A percentile compares a stretch with the other conserved stretches of the same genome.
Evolutionary conservation across 2,113 vertebrate species (phyloP).

Genomic region (Nicator chloris): DNA sequence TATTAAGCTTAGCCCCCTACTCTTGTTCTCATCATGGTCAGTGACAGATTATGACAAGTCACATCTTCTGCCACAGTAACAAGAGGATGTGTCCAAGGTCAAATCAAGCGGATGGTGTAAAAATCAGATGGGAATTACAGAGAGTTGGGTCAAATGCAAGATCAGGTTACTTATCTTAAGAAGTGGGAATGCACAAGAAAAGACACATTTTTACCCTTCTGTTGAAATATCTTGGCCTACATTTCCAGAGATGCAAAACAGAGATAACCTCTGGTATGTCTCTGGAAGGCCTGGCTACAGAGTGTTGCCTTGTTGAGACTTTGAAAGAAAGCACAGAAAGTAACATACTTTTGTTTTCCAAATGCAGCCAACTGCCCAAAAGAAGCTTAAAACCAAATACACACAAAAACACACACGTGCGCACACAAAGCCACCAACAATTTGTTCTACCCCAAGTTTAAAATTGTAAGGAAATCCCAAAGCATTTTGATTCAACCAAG

Average conservation of each 20-base stretch:
- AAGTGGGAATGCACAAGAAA: not conserved
- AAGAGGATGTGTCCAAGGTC: not conserved
- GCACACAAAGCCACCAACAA: not conserved
- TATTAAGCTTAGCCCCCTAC: not conserved
- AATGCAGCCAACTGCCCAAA: not conserved
- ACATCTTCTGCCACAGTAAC: not conserved
- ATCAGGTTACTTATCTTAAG: not conserved
- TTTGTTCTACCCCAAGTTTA: not conserved
- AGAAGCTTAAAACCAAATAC: not conserved
- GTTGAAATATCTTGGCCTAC: not conserved
- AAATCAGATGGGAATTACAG: not conserved
- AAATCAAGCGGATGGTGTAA: not conserved
- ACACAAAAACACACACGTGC: accelerated
- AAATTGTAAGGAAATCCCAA: not conserved
- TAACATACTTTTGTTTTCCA: not conserved
- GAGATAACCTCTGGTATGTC: not conserved
- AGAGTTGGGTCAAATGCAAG: not conserved
- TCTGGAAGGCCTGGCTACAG: not conserved
- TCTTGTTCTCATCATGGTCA: not conserved
- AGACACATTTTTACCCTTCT: not conserved
- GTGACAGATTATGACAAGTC: not conserved
- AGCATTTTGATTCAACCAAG: not conserved
- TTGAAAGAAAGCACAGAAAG: not conserved
- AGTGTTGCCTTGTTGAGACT: not conserved
- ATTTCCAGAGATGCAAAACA: not conserved